Conservation (phyloP, 2,797 vertebrate species). For the Takifugu ocellatus region DNA sequence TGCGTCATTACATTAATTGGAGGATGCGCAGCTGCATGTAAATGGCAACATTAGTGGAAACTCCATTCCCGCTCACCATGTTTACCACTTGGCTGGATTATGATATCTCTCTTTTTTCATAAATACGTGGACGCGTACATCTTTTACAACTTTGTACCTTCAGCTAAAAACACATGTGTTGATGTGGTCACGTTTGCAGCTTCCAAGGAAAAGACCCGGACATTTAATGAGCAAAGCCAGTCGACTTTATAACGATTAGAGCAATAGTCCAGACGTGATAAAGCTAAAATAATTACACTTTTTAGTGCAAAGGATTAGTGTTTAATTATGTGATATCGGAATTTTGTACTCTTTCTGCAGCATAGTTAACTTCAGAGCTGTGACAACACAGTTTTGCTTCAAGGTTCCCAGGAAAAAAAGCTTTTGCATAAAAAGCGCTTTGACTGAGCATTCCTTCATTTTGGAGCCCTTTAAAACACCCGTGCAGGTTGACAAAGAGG, state of each 20-base stretch:
- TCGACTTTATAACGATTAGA: neutral
- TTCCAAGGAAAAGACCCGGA: neutral
- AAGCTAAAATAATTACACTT: too few species aligned
- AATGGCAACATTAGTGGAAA: too few species aligned
- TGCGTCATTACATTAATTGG: too few species aligned
- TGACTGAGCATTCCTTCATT: neutral
- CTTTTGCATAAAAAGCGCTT: neutral
- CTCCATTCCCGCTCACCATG: too few species aligned
- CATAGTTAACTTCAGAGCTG: neutral
- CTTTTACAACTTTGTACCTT: neutral
- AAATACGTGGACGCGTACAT: too few species aligned
- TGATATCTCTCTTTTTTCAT: too few species aligned
- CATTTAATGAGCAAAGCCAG: constrained; percentile 7
- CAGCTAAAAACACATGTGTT: neutral
- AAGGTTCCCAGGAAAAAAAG: neutral
- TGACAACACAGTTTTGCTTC: too few species aligned
- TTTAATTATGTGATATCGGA: neutral
- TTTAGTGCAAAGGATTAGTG: neutral
- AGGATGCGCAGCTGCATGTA: too few species aligned
- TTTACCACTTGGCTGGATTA: too few species aligned
- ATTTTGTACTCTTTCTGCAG: neutral
- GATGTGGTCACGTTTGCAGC: neutral
- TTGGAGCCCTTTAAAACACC: neutral
- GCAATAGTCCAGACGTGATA: too few species aligned
- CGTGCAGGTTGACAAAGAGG: constrained; percentile 2